Conservation (phyloP, 2,113 vertebrate genomes). For the Odontophorus gujanensis region DNA sequence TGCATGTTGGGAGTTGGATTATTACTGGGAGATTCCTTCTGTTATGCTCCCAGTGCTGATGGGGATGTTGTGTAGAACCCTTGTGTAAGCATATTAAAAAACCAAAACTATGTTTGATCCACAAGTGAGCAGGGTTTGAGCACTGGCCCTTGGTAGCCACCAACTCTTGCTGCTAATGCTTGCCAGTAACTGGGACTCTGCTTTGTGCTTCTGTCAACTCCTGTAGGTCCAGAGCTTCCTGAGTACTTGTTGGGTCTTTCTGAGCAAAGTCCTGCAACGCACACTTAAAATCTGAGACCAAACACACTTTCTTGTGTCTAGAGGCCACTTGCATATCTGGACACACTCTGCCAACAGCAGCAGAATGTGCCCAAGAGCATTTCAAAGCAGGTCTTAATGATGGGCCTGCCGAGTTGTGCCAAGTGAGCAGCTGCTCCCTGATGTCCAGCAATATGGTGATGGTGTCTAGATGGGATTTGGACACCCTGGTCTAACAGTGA, state of each 20-base stretch:
- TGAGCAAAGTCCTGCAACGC: not conserved
- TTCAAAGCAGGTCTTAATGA: not conserved
- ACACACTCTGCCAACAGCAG: not conserved
- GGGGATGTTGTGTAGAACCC: not conserved
- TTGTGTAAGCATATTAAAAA: not conserved
- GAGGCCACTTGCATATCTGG: not conserved
- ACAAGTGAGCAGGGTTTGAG: not conserved
- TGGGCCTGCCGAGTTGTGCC: not conserved
- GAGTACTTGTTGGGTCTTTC: fast-evolving
- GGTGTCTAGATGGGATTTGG: not conserved
- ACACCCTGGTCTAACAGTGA: not conserved
- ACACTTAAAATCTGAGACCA: not conserved
- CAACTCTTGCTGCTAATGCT: not conserved
- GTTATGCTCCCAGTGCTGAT: not conserved
- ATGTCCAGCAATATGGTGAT: not conserved
- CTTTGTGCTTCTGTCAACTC: not conserved
- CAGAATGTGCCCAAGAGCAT: not conserved
- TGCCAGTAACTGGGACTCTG: not conserved
- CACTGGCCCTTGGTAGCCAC: not conserved
- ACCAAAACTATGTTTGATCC: not conserved
- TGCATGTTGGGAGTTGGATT: not conserved
- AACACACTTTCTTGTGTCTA: not conserved
- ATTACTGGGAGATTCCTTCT: not conserved
- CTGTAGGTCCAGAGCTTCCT: not conserved
- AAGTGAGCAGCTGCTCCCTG: fast-evolving